Evolutionary conservation across 2,888 invertebrate genomes (phyloP).

Genomic region (Coenonympha glycerion): DNA sequence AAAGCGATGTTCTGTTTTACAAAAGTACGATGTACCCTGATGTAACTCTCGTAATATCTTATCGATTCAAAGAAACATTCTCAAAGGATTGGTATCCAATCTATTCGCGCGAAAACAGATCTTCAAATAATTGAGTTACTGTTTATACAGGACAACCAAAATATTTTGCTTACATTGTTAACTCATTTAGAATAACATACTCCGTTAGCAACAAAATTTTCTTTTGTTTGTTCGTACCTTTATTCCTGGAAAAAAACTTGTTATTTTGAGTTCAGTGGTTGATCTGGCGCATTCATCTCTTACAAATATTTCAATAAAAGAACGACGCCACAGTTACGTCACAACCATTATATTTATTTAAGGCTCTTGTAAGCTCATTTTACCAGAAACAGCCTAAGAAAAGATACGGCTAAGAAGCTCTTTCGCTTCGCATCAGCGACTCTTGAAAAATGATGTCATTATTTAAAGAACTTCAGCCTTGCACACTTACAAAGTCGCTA

Average conservation of each 20-base stretch:
- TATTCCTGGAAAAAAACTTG: no score
- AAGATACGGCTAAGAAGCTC: constrained; percentile 5
- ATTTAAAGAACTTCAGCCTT: constrained; percentile 8
- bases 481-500: constrained; percentile 8
- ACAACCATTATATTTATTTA: background rate
- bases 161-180: background rate
- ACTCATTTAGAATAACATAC: background rate
- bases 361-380: background rate
- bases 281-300: no score
- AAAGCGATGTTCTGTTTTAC: no score
- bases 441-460: constrained; percentile 10
- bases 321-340: background rate
- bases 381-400: constrained; percentile 1
- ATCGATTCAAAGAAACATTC: background rate
- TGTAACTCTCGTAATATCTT: background rate
- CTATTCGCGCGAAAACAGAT: background rate
- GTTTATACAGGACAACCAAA: background rate
- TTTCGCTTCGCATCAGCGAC: constrained; percentile 9
- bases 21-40: no score
- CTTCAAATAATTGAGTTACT: background rate
- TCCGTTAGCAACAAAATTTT: no score
- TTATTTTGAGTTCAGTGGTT: no score
- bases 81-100: background rate
- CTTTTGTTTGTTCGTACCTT: no score
- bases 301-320: background rate